These are phyloP conservation scores for Poeciliopsis prolifica DNA, from an alignment of 2,113 vertebrate genomes.

Conservation along the genomic window DNA sequence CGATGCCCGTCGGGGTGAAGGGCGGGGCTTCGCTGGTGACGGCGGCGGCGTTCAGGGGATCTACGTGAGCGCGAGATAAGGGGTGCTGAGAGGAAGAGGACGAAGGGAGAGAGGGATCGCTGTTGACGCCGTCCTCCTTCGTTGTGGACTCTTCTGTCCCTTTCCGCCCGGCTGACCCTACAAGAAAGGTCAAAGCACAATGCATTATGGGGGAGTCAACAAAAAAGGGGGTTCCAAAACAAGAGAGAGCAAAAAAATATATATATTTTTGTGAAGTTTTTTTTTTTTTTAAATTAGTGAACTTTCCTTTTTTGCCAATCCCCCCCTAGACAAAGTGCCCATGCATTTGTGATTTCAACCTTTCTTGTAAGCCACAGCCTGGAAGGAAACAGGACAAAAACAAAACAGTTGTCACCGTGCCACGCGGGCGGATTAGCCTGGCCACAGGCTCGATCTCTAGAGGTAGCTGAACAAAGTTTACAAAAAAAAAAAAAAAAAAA, in stretches of 20 bases:
- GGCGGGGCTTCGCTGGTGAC: conserved; percentile 94
- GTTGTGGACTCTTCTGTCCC: conserved; percentile 91
- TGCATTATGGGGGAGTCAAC: conserved; percentile 99
- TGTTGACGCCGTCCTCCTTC: conserved; percentile 76
- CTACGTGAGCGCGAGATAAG: conserved; percentile 66
- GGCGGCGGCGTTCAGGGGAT: conserved; percentile 79
- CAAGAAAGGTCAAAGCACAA: conserved; percentile 99
- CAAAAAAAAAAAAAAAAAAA: too few relatives aligned
- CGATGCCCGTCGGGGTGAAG: conserved; percentile 95
- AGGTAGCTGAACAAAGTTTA: conserved; percentile 45
- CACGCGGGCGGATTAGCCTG: conserved; percentile 62
- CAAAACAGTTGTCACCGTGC: conserved; percentile 73
- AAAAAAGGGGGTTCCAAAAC: conserved; percentile 83
- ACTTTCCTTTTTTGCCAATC: conserved; percentile 82
- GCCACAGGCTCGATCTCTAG: conserved; percentile 45
- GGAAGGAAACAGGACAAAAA: conserved; percentile 82
- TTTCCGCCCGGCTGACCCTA: conserved; percentile 99
- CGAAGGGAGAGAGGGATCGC: conserved; percentile 69
- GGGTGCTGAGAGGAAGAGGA: conserved; percentile 74
- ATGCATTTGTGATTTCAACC: conserved; percentile 99
- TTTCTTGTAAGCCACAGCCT: conserved; percentile 99
- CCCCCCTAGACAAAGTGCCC: conserved; percentile 92
- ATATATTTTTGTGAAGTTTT: conserved; percentile 65
- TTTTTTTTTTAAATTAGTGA: conserved; percentile 74
- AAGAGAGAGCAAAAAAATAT: conserved; percentile 46